Conservation (phyloP, 2,113 vertebrate genomes). For the Pseudonaja textilis region DNA sequence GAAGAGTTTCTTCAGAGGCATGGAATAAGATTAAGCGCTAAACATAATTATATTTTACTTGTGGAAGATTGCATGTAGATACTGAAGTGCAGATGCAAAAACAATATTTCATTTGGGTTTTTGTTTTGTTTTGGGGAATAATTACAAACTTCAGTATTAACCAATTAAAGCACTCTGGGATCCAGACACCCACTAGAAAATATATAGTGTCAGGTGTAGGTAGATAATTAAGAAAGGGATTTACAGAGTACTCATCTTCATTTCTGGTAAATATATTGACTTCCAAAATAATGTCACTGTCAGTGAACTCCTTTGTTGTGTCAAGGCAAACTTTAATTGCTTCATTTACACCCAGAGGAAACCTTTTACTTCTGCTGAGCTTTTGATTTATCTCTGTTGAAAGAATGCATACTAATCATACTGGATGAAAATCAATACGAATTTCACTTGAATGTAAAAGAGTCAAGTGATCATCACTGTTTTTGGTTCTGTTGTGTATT, state of each 20-base stretch:
- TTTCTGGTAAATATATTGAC: constrained; percentile 6
- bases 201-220: not conserved
- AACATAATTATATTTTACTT: not conserved
- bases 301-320: not conserved
- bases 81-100: not conserved
- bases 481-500: not conserved
- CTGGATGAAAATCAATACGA: not conserved
- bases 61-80: not conserved
- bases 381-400: constrained; percentile 31
- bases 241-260: constrained; percentile 35
- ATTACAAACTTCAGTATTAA: constrained; percentile 4
- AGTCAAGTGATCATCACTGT: rapidly evolving
- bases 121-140: not conserved
- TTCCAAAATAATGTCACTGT: not conserved
- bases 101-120: not conserved
- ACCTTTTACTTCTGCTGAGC: constrained; percentile 1
- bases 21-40: not conserved
- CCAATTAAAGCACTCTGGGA: constrained; percentile 20
- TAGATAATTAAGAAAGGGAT: constrained; percentile 10
- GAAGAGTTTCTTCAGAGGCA: not conserved
- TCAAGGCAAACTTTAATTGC: constrained; percentile 28
- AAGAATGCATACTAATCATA: not conserved
- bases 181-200: not conserved
- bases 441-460: constrained; percentile 5
- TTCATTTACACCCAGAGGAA: constrained; percentile 9